Evolutionary conservation across 2,797 vertebrate genomes (phyloP), one percentile per base, ranked within the genome.

Genomic region (Acanthurus leucopareius): DNA sequence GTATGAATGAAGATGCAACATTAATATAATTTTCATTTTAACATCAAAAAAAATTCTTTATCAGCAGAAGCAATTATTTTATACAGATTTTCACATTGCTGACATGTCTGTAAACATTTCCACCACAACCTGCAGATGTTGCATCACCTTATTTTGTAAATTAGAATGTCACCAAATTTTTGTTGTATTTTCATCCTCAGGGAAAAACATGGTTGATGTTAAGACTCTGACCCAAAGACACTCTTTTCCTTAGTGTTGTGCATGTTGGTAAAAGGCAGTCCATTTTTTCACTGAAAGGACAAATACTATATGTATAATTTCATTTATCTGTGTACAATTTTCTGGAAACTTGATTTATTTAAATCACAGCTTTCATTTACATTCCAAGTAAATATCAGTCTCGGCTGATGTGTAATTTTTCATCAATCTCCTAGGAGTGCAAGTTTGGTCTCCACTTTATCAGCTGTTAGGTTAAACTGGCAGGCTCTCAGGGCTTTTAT

Each of bases 401-500:
- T 52, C 16, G 15, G 56, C 1, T 1, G 17, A 51, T n/a, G 7
- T 38, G 40, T 73, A 3, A 44, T 28, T 38, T 7, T 42, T 14
- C 16, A 42, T 72, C 45, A 61, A 0, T 7, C 11, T 56, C 7
- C 6, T 0, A 0, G 0, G 0, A 1, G 1, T 38, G 0, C 0
- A 0, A 96, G 85, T 2, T 6, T 22, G 2, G 91, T 86, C 67
- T 89, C 84, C 6, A 97, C 59, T 1, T 28, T 77, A 76, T 99
- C 97, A 2, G 97, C 97, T 0, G 95, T 96, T 38, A 95, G 88
- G 79, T 97, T 97, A 62, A 95, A 20, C 0, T 14, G 17, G 75
- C 96, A 97, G 45, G 0, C 32, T 64, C 95, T 90, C 40, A 99
- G 95, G 0, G 94, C 95, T 3, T 7, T 8, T 1, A 97, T 77